A percentile compares a stretch with the other conserved stretches of the same genome.
phyloP scores from a whole-genome alignment of 1,140 invertebrate genomes.

The Drosophila ambigua region DNA sequence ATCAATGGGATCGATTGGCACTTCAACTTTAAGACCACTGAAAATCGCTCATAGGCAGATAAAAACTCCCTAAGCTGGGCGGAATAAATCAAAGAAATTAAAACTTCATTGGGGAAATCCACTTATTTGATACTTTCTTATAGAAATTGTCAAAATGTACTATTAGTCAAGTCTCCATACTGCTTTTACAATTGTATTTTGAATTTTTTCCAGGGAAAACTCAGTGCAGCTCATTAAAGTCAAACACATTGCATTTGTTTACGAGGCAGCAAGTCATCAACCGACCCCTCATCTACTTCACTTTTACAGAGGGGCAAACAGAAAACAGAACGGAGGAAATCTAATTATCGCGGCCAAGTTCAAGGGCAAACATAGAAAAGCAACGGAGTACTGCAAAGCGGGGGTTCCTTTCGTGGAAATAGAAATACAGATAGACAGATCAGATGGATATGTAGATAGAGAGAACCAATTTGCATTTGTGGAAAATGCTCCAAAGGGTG shows the following conservation, averaged over 20 bases:
- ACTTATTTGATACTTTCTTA: neutral
- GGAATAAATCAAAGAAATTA: slow-evolving; percentile 26
- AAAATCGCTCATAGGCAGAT: too few species aligned
- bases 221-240: slow-evolving; percentile 26
- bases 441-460: slow-evolving; percentile 1
- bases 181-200: neutral
- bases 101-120: neutral
- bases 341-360: slow-evolving; percentile 25
- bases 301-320: neutral
- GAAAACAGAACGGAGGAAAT: slow-evolving; percentile 11
- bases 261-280: slow-evolving; percentile 22
- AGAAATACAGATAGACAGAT: neutral
- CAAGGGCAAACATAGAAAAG: slow-evolving; percentile 13
- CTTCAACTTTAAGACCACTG: slow-evolving; percentile 11
- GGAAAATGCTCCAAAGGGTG: neutral
- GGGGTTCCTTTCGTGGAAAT: slow-evolving; percentile 22
- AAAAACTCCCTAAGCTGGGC: neutral
- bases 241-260: slow-evolving; percentile 40
- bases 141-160: too few species aligned
- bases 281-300: slow-evolving; percentile 2
- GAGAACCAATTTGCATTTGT: slow-evolving; percentile 21
- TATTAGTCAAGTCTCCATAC: too few species aligned
- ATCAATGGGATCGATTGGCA: slow-evolving; percentile 7
- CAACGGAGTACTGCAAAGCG: neutral
- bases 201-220: slow-evolving; percentile 1